Evolutionary conservation across 1,140 invertebrate genomes (phyloP).

Genomic region (Chionoecetes opilio): DNA sequence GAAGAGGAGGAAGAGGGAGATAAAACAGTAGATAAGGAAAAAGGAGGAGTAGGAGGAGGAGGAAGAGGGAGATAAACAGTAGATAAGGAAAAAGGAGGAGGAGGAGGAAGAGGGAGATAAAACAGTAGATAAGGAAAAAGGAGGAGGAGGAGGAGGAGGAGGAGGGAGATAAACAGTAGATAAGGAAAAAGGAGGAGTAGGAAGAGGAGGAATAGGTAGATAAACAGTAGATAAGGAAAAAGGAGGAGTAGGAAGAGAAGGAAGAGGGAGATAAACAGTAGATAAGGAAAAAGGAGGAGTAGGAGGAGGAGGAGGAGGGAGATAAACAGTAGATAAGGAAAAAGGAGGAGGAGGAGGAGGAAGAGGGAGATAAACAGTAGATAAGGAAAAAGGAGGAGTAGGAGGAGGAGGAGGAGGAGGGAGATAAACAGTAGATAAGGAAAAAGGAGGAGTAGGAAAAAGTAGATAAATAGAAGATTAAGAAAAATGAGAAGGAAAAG

Average conservation of each 20-base stretch:
- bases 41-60: background rate
- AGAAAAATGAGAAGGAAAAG: background rate
- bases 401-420: too few relatives aligned
- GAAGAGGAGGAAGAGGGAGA: background rate
- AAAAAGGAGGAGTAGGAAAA: background rate
- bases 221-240: too few relatives aligned
- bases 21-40: background rate
- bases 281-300: too few relatives aligned
- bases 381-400: too few relatives aligned
- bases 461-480: background rate
- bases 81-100: background rate
- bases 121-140: too few relatives aligned
- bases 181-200: background rate
- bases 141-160: background rate
- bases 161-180: background rate
- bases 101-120: background rate
- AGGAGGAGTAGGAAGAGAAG: background rate
- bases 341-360: background rate
- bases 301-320: background rate
- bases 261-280: background rate
- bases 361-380: background rate
- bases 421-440: too few relatives aligned
- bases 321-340: background rate
- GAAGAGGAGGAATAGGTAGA: background rate
- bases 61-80: background rate